These are phyloP conservation scores for Megamerina dolium DNA, from an alignment of 2,888 invertebrate genomes.

Conservation along the genomic window DNA sequence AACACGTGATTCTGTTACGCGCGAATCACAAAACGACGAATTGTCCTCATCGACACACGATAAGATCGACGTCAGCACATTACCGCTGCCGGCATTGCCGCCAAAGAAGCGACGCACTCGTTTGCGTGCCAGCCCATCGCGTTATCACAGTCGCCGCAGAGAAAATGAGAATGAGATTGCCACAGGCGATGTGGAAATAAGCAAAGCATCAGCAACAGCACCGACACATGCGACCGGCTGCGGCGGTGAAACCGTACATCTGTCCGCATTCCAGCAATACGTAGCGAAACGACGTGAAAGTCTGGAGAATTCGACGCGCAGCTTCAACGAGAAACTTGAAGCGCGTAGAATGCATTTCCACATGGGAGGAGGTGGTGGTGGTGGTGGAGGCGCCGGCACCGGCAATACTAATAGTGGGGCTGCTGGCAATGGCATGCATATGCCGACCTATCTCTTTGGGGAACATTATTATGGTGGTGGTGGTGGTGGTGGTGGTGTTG, in stretches of 20 bases:
- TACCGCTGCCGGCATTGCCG: constrained; percentile 46
- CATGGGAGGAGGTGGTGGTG: constrained; percentile 30
- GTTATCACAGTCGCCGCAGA: constrained; percentile 22
- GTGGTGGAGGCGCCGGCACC: constrained; percentile 22
- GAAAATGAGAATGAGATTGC: constrained; percentile 7
- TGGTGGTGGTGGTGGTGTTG: no score
- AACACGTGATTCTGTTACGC: constrained; percentile 40
- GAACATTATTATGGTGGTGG: constrained; percentile 37
- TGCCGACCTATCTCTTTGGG: constrained; percentile 48
- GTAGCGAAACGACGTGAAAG: constrained; percentile 43
- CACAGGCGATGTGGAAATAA: constrained; percentile 15
- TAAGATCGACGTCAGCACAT: constrained; percentile 46
- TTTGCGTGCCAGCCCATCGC: constrained; percentile 36
- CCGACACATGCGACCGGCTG: constrained; percentile 10
- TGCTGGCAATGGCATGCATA: constrained; percentile 22
- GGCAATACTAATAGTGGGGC: constrained; percentile 16
- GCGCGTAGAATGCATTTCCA: constrained; percentile 49
- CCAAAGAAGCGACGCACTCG: constrained; percentile 44
- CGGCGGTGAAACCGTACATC: constrained; percentile 12
- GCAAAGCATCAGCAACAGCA: constrained; percentile 16
- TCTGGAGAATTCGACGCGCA: constrained; percentile 42
- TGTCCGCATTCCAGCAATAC: constrained; percentile 39
- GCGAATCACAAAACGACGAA: constrained; percentile 45
- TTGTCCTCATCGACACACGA: constrained; percentile 41
- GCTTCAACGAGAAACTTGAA: constrained; percentile 46